These are phyloP conservation scores for Sebastes oblongus DNA, from an alignment of 2,797 vertebrate species.

Conservation along the genomic window DNA sequence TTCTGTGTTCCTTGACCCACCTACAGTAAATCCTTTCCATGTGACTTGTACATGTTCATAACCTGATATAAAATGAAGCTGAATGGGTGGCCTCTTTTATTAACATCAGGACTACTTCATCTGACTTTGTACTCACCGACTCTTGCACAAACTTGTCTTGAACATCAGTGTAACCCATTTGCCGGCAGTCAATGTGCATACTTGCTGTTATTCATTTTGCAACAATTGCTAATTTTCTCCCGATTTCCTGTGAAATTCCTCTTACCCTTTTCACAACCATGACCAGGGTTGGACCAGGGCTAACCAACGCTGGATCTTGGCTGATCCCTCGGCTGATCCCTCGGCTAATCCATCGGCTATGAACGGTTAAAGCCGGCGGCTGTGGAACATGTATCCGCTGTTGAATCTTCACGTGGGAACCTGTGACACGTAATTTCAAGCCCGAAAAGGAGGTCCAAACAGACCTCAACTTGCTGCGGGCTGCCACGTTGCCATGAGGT, in stretches of 20 bases:
- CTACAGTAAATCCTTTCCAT: conserved; percentile 19
- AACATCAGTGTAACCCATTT: background rate
- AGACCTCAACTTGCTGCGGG: conserved; percentile 57
- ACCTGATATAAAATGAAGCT: background rate
- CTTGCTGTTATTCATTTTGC: background rate
- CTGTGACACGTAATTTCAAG: conserved; percentile 26
- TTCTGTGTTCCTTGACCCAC: conserved; percentile 5
- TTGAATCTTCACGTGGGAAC: background rate
- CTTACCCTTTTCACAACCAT: background rate
- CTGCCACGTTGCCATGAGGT: conserved; percentile 74
- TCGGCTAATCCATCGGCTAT: conserved; percentile 74
- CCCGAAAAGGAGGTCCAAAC: conserved; percentile 57
- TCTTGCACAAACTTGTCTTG: background rate
- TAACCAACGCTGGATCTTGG: conserved; percentile 35
- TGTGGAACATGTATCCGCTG: conserved; percentile 33
- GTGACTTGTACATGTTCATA: conserved; percentile 13
- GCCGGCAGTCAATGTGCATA: background rate
- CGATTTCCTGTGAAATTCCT: background rate
- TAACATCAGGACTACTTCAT: background rate
- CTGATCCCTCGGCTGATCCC: conserved; percentile 71
- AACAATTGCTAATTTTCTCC: background rate
- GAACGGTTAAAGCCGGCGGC: conserved; percentile 45
- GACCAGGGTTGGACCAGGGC: too few species aligned
- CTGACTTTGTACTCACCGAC: background rate
- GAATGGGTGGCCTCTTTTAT: background rate